Conservation (phyloP, 1,140 invertebrate species). For the Thaumatotibia leucotreta region DNA sequence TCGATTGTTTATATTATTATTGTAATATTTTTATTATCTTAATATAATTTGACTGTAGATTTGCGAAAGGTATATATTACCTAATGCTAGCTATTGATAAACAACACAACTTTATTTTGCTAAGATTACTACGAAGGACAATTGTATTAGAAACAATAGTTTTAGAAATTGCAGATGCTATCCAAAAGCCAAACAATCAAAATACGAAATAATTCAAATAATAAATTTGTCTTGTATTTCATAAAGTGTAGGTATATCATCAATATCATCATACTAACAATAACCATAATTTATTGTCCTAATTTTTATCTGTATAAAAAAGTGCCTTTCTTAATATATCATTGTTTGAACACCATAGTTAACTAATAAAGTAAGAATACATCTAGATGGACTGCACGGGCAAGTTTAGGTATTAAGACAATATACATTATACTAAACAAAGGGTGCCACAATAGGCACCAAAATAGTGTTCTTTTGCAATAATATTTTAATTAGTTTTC, state of each 20-base stretch:
- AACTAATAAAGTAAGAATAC: not conserved
- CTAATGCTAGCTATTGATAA: no score
- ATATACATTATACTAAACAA: not conserved
- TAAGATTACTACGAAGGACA: no score
- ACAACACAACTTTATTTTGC: no score
- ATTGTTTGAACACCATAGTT: constrained; percentile 15
- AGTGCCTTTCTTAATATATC: constrained; percentile 58
- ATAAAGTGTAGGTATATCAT: not conserved
- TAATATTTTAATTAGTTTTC: not conserved
- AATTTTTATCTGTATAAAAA: constrained; percentile 51
- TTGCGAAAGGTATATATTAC: no score
- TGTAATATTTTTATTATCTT: not conserved
- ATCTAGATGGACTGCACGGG: not conserved
- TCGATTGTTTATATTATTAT: not conserved
- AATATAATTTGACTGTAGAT: no score
- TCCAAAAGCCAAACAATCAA: no score
- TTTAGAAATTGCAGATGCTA: no score
- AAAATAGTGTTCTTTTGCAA: not conserved
- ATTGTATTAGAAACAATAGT: no score
- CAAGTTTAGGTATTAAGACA: not conserved
- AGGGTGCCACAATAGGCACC: not conserved
- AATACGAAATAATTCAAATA: no score
- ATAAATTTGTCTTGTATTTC: no score
- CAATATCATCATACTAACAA: not conserved
- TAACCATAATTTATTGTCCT: constrained; percentile 49